These are phyloP conservation scores for Collichthys lucidus DNA, from an alignment of 2,113 vertebrate genomes.

Conservation along the genomic window DNA sequence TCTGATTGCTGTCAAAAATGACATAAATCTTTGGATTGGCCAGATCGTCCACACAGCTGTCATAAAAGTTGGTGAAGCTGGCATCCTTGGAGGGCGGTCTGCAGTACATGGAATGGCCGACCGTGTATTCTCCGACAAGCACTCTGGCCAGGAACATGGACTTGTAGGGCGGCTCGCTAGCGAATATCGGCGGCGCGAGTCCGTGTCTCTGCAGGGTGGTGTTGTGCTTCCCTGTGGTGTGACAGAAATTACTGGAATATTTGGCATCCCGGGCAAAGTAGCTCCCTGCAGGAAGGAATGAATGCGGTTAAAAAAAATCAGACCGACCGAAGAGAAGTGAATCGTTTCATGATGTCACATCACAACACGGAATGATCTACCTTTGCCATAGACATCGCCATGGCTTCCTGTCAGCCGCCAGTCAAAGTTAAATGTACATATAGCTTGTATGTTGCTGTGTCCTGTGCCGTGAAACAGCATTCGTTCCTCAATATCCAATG, in stretches of 20 bases:
- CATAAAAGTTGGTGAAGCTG: slow-evolving; percentile 94
- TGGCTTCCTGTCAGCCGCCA: slow-evolving; percentile 96
- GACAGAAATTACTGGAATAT: slow-evolving; percentile 96
- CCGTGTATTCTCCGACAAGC: slow-evolving; percentile 92
- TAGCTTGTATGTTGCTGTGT: slow-evolving; percentile 94
- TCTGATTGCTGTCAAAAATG: slow-evolving; percentile 97
- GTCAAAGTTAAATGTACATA: slow-evolving; percentile 98
- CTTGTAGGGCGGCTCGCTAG: slow-evolving; percentile 85
- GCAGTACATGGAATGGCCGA: slow-evolving; percentile 90
- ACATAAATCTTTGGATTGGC: slow-evolving; percentile 96
- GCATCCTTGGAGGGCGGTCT: slow-evolving; percentile 95
- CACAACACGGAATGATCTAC: slow-evolving; percentile 75
- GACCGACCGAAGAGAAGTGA: neutral
- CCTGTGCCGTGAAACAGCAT: slow-evolving; percentile 98
- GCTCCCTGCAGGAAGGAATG: slow-evolving; percentile 85
- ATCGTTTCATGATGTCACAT: slow-evolving; percentile 2
- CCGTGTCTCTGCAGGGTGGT: slow-evolving; percentile 86
- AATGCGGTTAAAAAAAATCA: neutral
- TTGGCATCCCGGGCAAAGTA: slow-evolving; percentile 96
- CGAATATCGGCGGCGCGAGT: slow-evolving; percentile 79
- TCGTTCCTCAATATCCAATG: slow-evolving; percentile 89
- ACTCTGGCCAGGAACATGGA: slow-evolving; percentile 97
- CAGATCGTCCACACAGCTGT: slow-evolving; percentile 96
- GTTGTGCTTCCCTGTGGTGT: slow-evolving; percentile 91
- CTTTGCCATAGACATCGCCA: slow-evolving; percentile 95